A percentile compares a stretch with the other conserved stretches of the same genome.
Evolutionary conservation across 1,140 invertebrate species (phyloP).

Genomic region (Drosophila sucinea): DNA sequence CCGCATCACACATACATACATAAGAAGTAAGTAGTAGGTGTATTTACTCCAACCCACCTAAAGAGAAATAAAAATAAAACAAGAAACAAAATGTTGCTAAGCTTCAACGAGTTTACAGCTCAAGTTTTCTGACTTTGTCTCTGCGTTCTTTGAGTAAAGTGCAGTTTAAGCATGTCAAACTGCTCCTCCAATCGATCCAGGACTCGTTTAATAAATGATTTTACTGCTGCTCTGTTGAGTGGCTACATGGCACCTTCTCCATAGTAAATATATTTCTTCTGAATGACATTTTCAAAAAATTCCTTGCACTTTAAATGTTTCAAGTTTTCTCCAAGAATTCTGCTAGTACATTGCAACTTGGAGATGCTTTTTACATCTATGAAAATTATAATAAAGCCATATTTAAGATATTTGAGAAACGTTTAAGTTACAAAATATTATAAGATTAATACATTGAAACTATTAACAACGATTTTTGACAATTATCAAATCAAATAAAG

Average conservation of each 20-base stretch:
- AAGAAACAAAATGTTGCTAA: background rate
- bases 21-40: background rate
- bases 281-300: too few relatives aligned
- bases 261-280: background rate
- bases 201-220: constrained; percentile 6
- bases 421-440: too few relatives aligned
- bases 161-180: background rate
- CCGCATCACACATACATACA: background rate
- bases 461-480: too few relatives aligned
- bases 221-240: background rate
- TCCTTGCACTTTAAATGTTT: too few relatives aligned
- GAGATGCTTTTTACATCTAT: too few relatives aligned
- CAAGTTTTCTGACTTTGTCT: constrained; percentile 8
- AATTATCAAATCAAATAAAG: too few relatives aligned
- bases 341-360: too few relatives aligned
- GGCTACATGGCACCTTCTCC: background rate
- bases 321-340: too few relatives aligned
- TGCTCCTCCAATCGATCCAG: background rate
- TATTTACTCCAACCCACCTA: background rate
- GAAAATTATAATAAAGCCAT: too few relatives aligned
- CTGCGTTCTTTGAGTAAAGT: background rate
- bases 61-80: too few relatives aligned
- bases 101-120: constrained; percentile 7
- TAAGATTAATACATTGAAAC: too few relatives aligned
- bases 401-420: too few relatives aligned